Percentiles rank a stretch among this genome's conserved stretches.
These are phyloP conservation scores for human (Homo sapiens) DNA, from an alignment of 2,113 vertebrate species.

Conservation along the genomic window GRCh38 chr17:36971001-36971500, in stretches of 20 bases:
- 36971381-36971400: neutral
- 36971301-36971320: slow-evolving; percentile 5
- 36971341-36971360: neutral
- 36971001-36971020: neutral
- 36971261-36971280: neutral
- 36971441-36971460: neutral
- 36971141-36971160: neutral
- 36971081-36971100: slow-evolving; percentile 42
- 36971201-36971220: slow-evolving; percentile 39
- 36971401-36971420: neutral
- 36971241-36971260: neutral
- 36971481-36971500: neutral
- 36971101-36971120: neutral
- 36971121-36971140: slow-evolving; percentile 18
- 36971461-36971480: neutral
- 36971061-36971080: neutral
- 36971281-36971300: neutral
- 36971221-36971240: neutral
- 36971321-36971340: neutral
- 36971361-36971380: neutral
- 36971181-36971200: neutral
- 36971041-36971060: neutral
- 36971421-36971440: neutral
- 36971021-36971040: neutral
- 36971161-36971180: neutral